phyloP scores from a whole-genome alignment of 1,140 invertebrate genomes.

The Wiebesia pumilae region DNA sequence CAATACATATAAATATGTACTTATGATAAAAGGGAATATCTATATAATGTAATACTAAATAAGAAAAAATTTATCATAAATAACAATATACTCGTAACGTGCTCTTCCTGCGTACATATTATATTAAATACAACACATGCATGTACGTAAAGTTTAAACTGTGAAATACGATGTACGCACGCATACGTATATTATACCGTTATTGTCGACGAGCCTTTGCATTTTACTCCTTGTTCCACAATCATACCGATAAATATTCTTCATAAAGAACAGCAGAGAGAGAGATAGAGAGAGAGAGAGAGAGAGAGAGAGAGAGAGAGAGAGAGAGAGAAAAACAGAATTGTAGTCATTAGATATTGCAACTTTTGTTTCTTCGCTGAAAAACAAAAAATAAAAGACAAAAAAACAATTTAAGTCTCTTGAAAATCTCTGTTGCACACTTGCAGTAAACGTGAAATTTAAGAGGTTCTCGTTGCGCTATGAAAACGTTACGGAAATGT shows the following conservation, averaged over 20 bases:
- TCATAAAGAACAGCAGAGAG: neutral
- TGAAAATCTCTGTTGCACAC: neutral
- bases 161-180: constrained; percentile 8
- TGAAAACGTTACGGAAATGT: neutral
- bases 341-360: too few relatives aligned
- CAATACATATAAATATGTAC: constrained; percentile 1
- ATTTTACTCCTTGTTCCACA: neutral
- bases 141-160: constrained; percentile 11
- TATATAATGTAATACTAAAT: constrained; percentile 9
- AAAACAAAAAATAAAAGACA: too few relatives aligned
- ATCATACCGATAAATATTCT: neutral
- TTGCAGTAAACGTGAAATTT: neutral
- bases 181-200: constrained; percentile 13
- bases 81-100: constrained; percentile 22
- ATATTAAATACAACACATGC: neutral
- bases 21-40: neutral
- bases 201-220: neutral
- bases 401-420: too few relatives aligned
- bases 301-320: too few relatives aligned
- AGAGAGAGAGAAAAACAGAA: too few relatives aligned
- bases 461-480: too few relatives aligned
- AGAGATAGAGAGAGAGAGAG: too few relatives aligned
- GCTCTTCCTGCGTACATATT: constrained; percentile 30
- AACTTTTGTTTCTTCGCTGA: too few relatives aligned
- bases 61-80: constrained; percentile 41